phyloP scores from a whole-genome alignment of 2,888 invertebrate genomes.

The Sycophila texana region DNA sequence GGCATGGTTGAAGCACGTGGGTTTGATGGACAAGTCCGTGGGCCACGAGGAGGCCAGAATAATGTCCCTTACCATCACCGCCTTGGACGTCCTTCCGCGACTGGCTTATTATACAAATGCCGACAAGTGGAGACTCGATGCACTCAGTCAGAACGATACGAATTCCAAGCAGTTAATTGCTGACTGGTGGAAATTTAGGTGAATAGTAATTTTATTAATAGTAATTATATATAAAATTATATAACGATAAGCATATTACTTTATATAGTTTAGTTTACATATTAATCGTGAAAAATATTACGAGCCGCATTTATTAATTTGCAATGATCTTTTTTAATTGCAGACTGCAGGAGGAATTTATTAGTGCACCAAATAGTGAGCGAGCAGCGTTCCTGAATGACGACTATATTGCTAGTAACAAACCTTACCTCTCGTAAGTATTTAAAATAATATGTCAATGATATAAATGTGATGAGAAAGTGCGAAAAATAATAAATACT shows the following conservation, averaged over 20 bases:
- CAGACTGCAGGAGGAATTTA: conserved; percentile 65
- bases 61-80: conserved; percentile 68
- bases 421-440: conserved; percentile 71
- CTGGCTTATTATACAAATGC: conserved; percentile 69
- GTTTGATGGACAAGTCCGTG: conserved; percentile 60
- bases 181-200: conserved; percentile 72
- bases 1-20: conserved; percentile 64
- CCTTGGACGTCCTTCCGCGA: conserved; percentile 69
- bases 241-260: no score
- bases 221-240: no score
- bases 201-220: conserved; percentile 44
- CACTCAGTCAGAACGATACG: conserved; percentile 61
- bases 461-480: not conserved
- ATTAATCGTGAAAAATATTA: not conserved
- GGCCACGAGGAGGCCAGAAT: conserved; percentile 63
- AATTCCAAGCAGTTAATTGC: conserved; percentile 60
- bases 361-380: conserved; percentile 57
- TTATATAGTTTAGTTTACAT: no score
- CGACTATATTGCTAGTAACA: conserved; percentile 66
- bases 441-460: not conserved
- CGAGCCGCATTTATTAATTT: not conserved
- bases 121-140: conserved; percentile 70
- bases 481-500: not conserved
- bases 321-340: conserved; percentile 22
- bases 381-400: conserved; percentile 68